Evolutionary conservation across 2,888 invertebrate genomes (phyloP), one percentile per base, ranked within the genome.

Genomic region (Epiblema foenella): DNA sequence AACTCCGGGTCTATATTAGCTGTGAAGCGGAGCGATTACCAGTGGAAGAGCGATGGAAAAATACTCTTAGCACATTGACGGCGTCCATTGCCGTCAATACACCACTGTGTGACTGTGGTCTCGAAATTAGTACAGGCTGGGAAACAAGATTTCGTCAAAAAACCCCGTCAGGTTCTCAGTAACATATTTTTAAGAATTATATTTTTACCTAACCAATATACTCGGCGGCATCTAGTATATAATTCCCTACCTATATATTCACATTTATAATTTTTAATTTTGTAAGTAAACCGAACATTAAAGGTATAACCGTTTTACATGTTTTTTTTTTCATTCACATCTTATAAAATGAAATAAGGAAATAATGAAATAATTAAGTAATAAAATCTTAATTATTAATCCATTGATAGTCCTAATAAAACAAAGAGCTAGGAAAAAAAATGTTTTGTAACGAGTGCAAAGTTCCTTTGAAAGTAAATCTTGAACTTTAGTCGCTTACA

Each of bases 11-110:
- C n/a, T n/a, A n/a, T n/a, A n/a, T n/a, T n/a, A n/a, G n/a, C n/a
- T n/a, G n/a, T n/a, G n/a, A 49, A 49, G 49, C 49, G 17, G 49
- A 49, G 49, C 49, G 49, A 7, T 49, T 49, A 49, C 49, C 49
- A 8, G 17, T 17, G 49, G 49, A 49, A 49, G n/a, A 49, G 49
- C 49, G 49, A n/a, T 49, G 49, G 49, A 49, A 49, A 49, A 49
- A 17, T 17, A 17, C 49, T 49, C 49, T 49, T 17, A 49, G 17
- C 17, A 17, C 49, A 17, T 17, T 49, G 49, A 49, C 17, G 49
- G 49, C 17, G 17, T 17, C 49, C 17, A 17, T n/a, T n/a, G n/a
- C n/a, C 49, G 49, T 8, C 15, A 49, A n/a, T n/a, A n/a, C n/a
- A n/a, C n/a, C n/a, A n/a, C n/a, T n/a, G n/a, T n/a, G n/a, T n/a